phyloP scores from a whole-genome alignment of 1,140 invertebrate genomes.

The Heliconius congener region DNA sequence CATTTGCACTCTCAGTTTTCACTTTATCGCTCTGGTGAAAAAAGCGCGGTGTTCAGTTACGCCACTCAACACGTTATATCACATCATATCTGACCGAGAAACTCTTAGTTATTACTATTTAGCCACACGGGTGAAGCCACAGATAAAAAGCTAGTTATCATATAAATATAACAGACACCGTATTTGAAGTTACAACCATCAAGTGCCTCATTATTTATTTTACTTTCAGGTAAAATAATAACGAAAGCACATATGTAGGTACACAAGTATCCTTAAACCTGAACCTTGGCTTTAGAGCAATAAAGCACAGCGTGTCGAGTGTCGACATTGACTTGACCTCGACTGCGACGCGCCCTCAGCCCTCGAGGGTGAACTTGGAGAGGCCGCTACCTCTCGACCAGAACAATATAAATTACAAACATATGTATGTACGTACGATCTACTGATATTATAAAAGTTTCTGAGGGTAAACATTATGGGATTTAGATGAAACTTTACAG shows the following conservation, averaged over 20 bases:
- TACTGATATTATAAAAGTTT: no score
- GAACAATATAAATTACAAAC: conserved; percentile 6
- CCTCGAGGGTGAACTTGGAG: conserved; percentile 18
- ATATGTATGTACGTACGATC: not conserved
- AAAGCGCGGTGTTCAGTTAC: no score
- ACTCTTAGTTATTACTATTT: not conserved
- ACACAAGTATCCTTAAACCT: conserved; percentile 5
- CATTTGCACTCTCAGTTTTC: not conserved
- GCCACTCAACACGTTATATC: not conserved
- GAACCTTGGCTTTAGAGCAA: conserved; percentile 11
- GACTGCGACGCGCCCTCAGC: conserved; percentile 28
- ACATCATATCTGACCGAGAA: not conserved
- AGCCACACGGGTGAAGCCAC: no score
- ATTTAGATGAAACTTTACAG: not conserved
- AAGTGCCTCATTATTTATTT: not conserved
- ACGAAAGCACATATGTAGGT: not conserved
- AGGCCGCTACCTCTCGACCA: not conserved
- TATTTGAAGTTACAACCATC: not conserved
- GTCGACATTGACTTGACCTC: conserved; percentile 33
- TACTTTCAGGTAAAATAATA: not conserved
- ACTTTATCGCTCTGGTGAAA: no score
- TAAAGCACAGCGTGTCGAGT: conserved; percentile 21
- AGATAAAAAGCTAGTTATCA: not conserved
- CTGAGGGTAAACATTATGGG: not conserved
- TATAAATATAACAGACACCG: not conserved